Evolutionary conservation across 2,113 vertebrate genomes (phyloP).

Genomic region (Penelope pileata): DNA sequence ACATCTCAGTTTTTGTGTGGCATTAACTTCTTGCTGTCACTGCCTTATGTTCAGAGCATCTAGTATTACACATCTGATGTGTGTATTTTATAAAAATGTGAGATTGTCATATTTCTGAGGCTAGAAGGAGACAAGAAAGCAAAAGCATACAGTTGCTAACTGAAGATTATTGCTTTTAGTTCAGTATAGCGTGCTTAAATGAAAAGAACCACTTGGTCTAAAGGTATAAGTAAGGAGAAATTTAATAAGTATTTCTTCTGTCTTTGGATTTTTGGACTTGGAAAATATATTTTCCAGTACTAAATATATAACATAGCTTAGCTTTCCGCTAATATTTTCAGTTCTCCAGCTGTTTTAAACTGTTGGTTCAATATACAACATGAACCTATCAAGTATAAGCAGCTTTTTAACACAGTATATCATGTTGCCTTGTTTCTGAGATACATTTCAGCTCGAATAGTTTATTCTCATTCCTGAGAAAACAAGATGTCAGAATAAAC

Average conservation of each 20-base stretch:
- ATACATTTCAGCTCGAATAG: background rate
- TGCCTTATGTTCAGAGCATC: background rate
- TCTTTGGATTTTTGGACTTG: background rate
- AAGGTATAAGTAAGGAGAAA: background rate
- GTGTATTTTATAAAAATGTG: background rate
- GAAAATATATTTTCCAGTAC: background rate
- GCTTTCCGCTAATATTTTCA: background rate
- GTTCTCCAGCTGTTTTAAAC: background rate
- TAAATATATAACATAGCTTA: background rate
- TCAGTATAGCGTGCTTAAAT: background rate
- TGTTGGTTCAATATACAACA: background rate
- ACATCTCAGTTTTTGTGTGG: accelerated
- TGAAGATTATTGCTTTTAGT: background rate
- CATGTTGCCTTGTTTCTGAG: background rate
- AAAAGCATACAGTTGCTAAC: background rate
- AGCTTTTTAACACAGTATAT: background rate
- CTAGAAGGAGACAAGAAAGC: background rate
- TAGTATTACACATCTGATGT: background rate
- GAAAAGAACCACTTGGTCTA: background rate
- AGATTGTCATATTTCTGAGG: background rate
- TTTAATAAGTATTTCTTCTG: background rate
- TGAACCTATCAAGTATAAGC: background rate
- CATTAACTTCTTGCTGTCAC: background rate
- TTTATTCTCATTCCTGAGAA: background rate
- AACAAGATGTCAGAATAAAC: background rate